Conservation (phyloP, 2,797 vertebrate species). For the Falco cherrug region DNA sequence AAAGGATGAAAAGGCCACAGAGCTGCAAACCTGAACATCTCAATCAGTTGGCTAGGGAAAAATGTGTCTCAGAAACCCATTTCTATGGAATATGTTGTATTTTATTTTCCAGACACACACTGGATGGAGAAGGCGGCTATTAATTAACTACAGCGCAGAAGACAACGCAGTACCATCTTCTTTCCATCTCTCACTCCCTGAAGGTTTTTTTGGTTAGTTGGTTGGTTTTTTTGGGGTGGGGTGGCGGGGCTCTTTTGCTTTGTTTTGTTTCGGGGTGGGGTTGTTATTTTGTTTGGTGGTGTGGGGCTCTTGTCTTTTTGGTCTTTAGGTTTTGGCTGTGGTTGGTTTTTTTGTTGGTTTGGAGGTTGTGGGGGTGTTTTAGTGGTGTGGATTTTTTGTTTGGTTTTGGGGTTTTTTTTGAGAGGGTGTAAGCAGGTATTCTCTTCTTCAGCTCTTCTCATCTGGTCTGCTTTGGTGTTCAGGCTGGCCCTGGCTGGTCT, state of each 20-base stretch:
- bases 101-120: not conserved
- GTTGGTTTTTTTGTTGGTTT: not conserved
- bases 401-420: not conserved
- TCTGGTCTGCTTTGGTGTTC: not conserved
- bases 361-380: not conserved
- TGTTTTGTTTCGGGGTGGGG: not conserved
- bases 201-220: not conserved
- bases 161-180: not conserved
- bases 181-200: not conserved
- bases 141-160: not conserved
- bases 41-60: not conserved
- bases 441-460: not conserved
- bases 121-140: not conserved
- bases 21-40: accelerated
- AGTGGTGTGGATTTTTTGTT: not conserved
- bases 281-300: not conserved
- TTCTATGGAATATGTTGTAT: not conserved
- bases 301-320: not conserved
- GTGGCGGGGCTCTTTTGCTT: too few relatives aligned
- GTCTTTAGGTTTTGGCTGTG: not conserved
- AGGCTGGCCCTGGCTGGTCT: not conserved
- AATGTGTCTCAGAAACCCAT: not conserved
- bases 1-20: not conserved
- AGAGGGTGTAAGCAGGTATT: not conserved
- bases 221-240: too few relatives aligned